phyloP scores from a whole-genome alignment of 2,797 vertebrate species.

The Sylvilagus floridanus region DNA sequence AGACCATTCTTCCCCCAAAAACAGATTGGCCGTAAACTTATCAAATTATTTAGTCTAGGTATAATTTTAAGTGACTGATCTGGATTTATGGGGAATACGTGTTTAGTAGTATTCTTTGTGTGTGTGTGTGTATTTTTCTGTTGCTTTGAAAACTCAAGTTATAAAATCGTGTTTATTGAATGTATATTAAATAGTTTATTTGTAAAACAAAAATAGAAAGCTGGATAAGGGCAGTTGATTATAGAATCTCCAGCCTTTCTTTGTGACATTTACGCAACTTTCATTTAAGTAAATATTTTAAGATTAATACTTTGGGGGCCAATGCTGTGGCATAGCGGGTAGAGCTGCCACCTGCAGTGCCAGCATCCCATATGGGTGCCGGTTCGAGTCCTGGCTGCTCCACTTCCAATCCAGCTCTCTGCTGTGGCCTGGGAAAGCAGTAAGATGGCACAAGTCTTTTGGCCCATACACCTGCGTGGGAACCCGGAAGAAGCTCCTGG shows the following conservation, averaged over 20 bases:
- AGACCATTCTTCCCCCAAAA: not conserved
- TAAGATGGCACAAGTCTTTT: no score
- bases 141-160: conserved; percentile 24
- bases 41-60: not conserved
- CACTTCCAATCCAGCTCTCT: no score
- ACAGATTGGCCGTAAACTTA: not conserved
- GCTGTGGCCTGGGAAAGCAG: no score
- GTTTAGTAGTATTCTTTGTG: conserved; percentile 15
- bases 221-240: not conserved
- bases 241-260: not conserved
- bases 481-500: no score
- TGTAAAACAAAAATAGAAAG: not conserved
- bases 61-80: not conserved
- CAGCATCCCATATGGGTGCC: no score
- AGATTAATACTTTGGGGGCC: not conserved
- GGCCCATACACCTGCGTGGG: no score
- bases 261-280: not conserved
- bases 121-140: not conserved
- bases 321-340: no score
- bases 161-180: not conserved
- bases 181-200: not conserved
- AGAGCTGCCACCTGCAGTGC: no score
- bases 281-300: not conserved
- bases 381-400: no score
- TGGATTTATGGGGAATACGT: not conserved